Base-by-base conservation (phyloP, 2,113 vertebrate genomes). In the Hippolais icterina region DNA sequence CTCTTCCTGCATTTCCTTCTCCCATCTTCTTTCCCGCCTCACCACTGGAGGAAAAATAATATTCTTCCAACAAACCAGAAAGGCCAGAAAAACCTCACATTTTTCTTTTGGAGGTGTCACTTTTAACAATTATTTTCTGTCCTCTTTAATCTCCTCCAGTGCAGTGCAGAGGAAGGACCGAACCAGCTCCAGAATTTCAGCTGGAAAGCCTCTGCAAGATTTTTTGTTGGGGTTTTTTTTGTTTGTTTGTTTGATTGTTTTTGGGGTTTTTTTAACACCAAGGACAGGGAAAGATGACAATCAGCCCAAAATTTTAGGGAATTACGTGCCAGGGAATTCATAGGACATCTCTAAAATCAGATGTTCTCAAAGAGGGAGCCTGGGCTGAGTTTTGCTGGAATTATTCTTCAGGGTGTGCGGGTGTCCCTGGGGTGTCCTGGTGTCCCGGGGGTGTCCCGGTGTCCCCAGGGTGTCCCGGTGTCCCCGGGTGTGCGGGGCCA, bases 231-330 rank as follows among this genome's bases (percentile, higher is more conserved):
- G 42, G 13, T 42, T 42, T 42, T 42, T 42, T 42, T 42, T 12
- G 42, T 42, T 42, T 42, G n/a, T n/a, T n/a, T n/a, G n/a, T n/a
- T n/a, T n/a, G n/a, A n/a, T n/a, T n/a, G 42, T 41, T 41, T 10
- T 41, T 41, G 41, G 41, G 41, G 8, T 39, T 52, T 61, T 60
- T 72, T 39, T 22, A 60, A 27, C 27, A 77, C 11, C 59, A 53
- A 66, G 69, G 80, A 54, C 2, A 2, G 16, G 1, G 15, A 39
- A 31, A 57, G 11, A 25, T 0, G 4, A 24, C 2, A 4, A 39
- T 4, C 46, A 52, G 29, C 27, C 46, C n/a, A 0, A 0, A 0
- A 0, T 29, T 70, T 12, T 11, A 5, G 10, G 41, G 44, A 47
- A 8, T 15, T 12, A n/a, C 2, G 0, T 11, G 18, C 15, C 21